Conservation (phyloP, 2,888 invertebrate species). For the Podabrus alpinus region DNA sequence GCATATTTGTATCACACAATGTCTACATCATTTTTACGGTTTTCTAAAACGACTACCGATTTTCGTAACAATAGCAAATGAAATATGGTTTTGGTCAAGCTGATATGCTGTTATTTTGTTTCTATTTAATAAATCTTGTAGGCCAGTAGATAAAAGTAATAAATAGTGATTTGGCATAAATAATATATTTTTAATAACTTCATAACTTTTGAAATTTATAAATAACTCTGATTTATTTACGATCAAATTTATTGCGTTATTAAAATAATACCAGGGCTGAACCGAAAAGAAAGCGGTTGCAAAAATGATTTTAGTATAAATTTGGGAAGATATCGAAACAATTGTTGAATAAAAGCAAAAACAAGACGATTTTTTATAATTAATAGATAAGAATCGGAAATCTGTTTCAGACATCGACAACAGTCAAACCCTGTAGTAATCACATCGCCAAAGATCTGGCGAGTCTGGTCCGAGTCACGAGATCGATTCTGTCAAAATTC, state of each 20-base stretch:
- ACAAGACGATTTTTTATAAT: not conserved
- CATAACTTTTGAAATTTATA: not conserved
- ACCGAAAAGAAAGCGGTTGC: no score
- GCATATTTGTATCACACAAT: not conserved
- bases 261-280: not conserved
- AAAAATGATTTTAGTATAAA: not conserved
- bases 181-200: not conserved
- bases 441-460: not conserved
- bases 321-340: not conserved
- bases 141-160: not conserved
- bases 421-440: not conserved
- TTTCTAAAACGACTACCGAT: not conserved
- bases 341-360: not conserved
- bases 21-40: not conserved
- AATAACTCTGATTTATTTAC: not conserved
- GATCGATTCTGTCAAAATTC: not conserved
- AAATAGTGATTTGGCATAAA: not conserved
- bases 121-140: not conserved
- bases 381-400: not conserved
- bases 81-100: not conserved
- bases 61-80: not conserved
- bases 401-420: not conserved
- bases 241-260: not conserved
- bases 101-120: not conserved
- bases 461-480: not conserved